Evolutionary conservation across 2,888 invertebrate genomes (phyloP).

Genomic region (Eilema griseolum): DNA sequence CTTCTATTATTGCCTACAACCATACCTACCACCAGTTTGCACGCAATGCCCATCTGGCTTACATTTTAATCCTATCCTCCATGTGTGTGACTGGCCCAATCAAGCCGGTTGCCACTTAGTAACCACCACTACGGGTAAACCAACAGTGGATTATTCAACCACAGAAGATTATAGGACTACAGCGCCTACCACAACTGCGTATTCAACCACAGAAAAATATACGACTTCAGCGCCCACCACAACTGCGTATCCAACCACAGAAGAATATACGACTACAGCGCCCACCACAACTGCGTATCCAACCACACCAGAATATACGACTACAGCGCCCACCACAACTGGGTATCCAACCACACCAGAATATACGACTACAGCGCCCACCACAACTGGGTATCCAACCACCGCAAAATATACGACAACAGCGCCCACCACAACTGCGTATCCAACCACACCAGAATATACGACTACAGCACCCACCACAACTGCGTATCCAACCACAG

Average conservation of each 20-base stretch:
- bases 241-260: background rate
- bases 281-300: background rate
- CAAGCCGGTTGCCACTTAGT: background rate
- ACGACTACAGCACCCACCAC: background rate
- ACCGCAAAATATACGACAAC: background rate
- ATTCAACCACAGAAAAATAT: background rate
- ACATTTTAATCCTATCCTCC: constrained; percentile 14
- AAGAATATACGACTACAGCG: background rate
- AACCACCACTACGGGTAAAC: background rate
- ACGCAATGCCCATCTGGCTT: constrained; percentile 14
- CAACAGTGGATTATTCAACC: background rate
- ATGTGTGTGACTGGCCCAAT: constrained; percentile 24
- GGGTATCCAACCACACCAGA: background rate
- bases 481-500: background rate
- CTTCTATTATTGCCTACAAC: constrained; percentile 60
- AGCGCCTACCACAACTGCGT: background rate
- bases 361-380: background rate
- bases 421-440: background rate
- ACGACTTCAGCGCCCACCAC: background rate
- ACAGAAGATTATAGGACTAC: background rate
- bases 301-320: too few relatives aligned
- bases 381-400: background rate
- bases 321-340: background rate
- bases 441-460: background rate
- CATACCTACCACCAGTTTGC: constrained; percentile 27